Evolutionary conservation across 2,797 vertebrate genomes (phyloP), one percentile per base, ranked within the genome.

Genomic region (Morus bassanus): DNA sequence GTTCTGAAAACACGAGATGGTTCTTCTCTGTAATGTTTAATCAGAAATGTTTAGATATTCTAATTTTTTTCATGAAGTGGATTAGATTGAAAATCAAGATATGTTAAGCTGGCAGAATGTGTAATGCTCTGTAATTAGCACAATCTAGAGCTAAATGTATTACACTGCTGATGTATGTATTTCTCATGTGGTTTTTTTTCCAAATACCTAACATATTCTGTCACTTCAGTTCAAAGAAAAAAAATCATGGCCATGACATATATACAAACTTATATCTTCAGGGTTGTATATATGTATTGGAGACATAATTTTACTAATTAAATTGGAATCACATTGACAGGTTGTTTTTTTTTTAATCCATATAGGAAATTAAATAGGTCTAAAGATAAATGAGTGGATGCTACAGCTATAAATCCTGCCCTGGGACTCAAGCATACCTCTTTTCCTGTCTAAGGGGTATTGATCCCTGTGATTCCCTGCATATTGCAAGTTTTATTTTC

Each of bases 1-100:
- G 68, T 95, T 91, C 83, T 91, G 64, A 69, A 92, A 70, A 63
- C 41, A 80, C 4, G 81, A 37, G 37, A n/a, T 80, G 1, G 9
- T 93, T 94, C 63, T 97, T 95, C 74, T 54, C 37, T 69, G 84
- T 73, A 72, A 80, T 56, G 37, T 70, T 89, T 92, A 93, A 87
- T 95, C 92, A 90, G 46, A 94, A 91, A 92, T 79, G 35, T 54
- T 68, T 64, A 95, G 81, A 75, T 82, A 80, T 74, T 89, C 11
- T 57, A 5, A 2, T 85, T 86, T 91, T 91, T 73, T 19, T 57
- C 11, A 35, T 92, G 70, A 94, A 67, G 35, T 79, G 45, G 28
- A 89, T 92, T 76, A 87, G 77, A 85, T 73, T 45, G 39, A 90
- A 93, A 86, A 57, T 80, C 9, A 73, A 93, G 75, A 85, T 76